phyloP scores from a whole-genome alignment of 2,113 vertebrate species.

The Lepisosteus oculatus region DNA sequence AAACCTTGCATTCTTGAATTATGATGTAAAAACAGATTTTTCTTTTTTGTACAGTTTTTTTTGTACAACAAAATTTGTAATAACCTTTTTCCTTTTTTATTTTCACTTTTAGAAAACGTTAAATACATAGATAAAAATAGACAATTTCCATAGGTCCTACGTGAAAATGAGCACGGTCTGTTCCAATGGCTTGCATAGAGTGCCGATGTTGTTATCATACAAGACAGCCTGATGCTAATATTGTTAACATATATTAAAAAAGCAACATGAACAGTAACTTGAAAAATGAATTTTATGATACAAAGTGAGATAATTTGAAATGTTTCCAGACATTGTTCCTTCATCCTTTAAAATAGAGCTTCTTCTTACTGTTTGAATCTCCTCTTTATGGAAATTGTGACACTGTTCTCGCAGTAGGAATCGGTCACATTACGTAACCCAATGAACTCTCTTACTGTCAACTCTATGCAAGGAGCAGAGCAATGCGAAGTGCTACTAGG shows the following conservation, averaged over 20 bases:
- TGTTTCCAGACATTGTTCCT: neutral
- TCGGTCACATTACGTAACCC: slow-evolving; percentile 59
- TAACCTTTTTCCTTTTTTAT: slow-evolving; percentile 69
- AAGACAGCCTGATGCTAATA: slow-evolving; percentile 76
- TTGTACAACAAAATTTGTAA: slow-evolving; percentile 84
- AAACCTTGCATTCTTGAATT: slow-evolving; percentile 80
- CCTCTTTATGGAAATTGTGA: neutral
- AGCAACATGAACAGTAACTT: slow-evolving; percentile 65
- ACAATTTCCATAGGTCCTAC: slow-evolving; percentile 84
- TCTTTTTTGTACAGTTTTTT: slow-evolving; percentile 70
- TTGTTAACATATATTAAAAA: slow-evolving; percentile 65
- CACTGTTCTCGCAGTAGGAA: slow-evolving; percentile 18
- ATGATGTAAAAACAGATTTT: slow-evolving; percentile 79
- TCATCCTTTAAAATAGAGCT: neutral
- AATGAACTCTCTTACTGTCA: slow-evolving; percentile 59
- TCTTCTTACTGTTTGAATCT: neutral
- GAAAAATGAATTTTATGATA: slow-evolving; percentile 2
- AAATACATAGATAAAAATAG: slow-evolving; percentile 89
- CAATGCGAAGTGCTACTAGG: slow-evolving; percentile 58
- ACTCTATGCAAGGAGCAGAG: slow-evolving; percentile 73
- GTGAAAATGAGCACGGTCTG: slow-evolving; percentile 80
- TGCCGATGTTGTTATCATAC: slow-evolving; percentile 76
- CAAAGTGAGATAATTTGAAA: neutral
- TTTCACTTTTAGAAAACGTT: slow-evolving; percentile 85
- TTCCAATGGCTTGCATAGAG: slow-evolving; percentile 82